Base-by-base conservation (phyloP, 2,113 vertebrate species). In the Zapus hudsonius region DNA sequence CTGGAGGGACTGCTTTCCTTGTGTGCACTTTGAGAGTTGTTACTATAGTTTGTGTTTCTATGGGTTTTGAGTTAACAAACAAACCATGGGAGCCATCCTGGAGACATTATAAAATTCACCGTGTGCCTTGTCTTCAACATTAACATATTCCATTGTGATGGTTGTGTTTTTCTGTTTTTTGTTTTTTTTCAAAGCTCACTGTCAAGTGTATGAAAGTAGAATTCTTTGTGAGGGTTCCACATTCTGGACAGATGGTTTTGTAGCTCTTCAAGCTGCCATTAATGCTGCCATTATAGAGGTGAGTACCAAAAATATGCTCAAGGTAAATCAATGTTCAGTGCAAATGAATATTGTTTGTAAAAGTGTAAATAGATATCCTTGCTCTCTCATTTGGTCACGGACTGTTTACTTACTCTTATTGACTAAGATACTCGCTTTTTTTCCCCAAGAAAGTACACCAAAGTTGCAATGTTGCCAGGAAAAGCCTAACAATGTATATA, bases 251-350 rank as follows among this genome's bases (percentile, higher is more conserved):
- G 1, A 0, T 0, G 98, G 98, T 3, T 98, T 98, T 88, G 89
- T 98, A 1, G 92, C 96, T 0, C 52, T 98, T 90, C 98, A 98
- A 93, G 96, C 97, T 84, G 96, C 97, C 94, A 98, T 98, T 3
- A 98, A 98, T 87, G 97, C 97, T 33, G 97, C 97, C 47, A 31
- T 98, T 64, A 98, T 98, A 92, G 97, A 98, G 82, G 98, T 98
- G 90, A 97, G 98, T 90, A 36, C 13, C n/a, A n/a, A n/a, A 66
- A 91, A 66, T 8, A 44, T 3, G 10, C 15, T 44, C 78, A 19
- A 1, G 15, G 27, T n/a, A 38, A 55, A 74, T 38, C 10, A 47
- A 84, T 4, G 13, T 6, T 74, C 40, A 33, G 10, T 22, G 31
- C 31, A 76, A 52, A 64, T 59, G 4, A 59, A 61, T 1, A 16